These are phyloP conservation scores for Volucella bombylans DNA, from an alignment of 2,888 invertebrate genomes.

Conservation along the genomic window DNA sequence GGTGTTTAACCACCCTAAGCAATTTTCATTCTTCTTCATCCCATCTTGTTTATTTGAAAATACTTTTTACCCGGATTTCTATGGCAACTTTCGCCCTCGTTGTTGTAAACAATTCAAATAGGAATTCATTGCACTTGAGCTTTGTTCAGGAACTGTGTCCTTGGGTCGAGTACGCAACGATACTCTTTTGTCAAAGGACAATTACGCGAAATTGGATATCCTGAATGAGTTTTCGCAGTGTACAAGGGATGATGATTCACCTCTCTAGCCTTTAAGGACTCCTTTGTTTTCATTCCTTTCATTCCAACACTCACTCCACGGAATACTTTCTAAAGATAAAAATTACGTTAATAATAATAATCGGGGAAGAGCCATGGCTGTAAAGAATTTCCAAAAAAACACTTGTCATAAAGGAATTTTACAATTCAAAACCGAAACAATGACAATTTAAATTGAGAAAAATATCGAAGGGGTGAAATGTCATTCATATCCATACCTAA, in stretches of 20 bases:
- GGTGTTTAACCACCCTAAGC: neutral
- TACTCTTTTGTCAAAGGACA: constrained; percentile 71
- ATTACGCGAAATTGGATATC: constrained; percentile 72
- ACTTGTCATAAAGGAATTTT: constrained; percentile 49
- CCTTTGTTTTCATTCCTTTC: constrained; percentile 45
- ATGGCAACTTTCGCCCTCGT: constrained; percentile 46
- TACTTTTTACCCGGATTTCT: constrained; percentile 15
- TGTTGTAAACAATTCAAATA: constrained; percentile 29
- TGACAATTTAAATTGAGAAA: constrained; percentile 56
- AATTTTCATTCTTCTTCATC: constrained; percentile 2
- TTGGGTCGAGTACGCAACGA: constrained; percentile 63
- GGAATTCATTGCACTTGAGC: constrained; percentile 66
- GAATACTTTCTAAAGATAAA: constrained; percentile 12
- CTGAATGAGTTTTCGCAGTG: constrained; percentile 61
- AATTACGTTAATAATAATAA: constrained; percentile 34
- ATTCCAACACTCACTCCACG: neutral
- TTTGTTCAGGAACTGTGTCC: constrained; percentile 38
- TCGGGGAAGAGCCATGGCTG: constrained; percentile 27
- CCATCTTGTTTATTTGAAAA: constrained; percentile 39
- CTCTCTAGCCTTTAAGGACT: constrained; percentile 38
- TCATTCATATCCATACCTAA: constrained; percentile 3
- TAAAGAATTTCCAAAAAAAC: constrained; percentile 13
- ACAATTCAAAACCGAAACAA: constrained; percentile 55
- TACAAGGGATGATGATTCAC: constrained; percentile 58
- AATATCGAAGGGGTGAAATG: constrained; percentile 25